phyloP scores from a whole-genome alignment of 2,113 vertebrate genomes.

The Xenopus borealis region DNA sequence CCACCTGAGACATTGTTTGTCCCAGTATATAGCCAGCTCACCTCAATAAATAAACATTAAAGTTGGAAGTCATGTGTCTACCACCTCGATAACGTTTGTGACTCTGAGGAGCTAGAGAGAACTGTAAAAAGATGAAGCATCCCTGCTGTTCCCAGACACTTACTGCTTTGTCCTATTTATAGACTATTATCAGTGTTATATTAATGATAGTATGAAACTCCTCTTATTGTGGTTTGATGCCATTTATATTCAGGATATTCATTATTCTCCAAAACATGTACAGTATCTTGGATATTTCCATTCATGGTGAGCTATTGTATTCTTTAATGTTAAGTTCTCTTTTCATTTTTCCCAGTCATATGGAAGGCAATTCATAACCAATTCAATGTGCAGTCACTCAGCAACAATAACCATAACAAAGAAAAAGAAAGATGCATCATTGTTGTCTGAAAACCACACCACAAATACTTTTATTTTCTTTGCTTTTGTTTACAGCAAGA shows the following conservation, averaged over 20 bases:
- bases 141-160: neutral
- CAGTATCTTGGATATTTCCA: neutral
- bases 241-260: conserved; percentile 17
- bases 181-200: neutral
- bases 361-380: conserved; percentile 8
- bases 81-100: neutral
- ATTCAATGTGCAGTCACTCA: conserved; percentile 12
- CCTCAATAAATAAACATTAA: too few relatives aligned
- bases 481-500: neutral
- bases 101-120: neutral
- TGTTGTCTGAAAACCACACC: conserved; percentile 5
- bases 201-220: neutral
- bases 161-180: conserved; percentile 10
- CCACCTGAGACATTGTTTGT: too few relatives aligned
- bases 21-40: too few relatives aligned
- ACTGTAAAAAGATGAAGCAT: neutral
- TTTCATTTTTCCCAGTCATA: neutral
- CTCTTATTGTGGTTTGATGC: neutral
- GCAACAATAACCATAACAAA: conserved; percentile 8
- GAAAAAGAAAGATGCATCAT: conserved; percentile 2
- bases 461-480: conserved; percentile 8
- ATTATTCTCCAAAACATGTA: neutral
- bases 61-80: neutral
- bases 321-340: too few relatives aligned
- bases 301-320: neutral